Evolutionary conservation across 2,888 invertebrate genomes (phyloP).

Genomic region (Pyrocoelia pectoralis): DNA sequence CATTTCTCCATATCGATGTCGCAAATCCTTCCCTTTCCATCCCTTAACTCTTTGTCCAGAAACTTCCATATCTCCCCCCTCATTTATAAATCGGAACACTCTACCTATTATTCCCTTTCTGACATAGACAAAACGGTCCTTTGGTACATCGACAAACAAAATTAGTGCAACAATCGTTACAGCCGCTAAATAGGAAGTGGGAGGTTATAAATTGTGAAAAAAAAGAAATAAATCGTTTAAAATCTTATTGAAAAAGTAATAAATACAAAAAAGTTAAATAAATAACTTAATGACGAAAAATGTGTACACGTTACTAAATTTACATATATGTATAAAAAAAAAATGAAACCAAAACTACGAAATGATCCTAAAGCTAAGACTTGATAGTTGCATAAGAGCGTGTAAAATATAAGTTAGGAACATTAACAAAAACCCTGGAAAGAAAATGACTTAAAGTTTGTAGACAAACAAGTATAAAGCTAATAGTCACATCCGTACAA

Average conservation of each 20-base stretch:
- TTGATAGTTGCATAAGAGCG: constrained; percentile 17
- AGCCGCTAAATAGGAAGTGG: too few relatives aligned
- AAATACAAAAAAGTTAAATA: constrained; percentile 31
- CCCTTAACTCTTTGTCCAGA: too few relatives aligned
- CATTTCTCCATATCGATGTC: too few relatives aligned
- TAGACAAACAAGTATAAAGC: constrained; percentile 26
- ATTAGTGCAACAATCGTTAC: too few relatives aligned
- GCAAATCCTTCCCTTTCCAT: too few relatives aligned
- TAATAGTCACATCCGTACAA: constrained; percentile 10
- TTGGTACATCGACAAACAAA: too few relatives aligned
- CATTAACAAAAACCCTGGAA: constrained; percentile 32
- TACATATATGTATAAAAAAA: constrained; percentile 13
- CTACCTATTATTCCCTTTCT: too few relatives aligned
- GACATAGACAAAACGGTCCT: too few relatives aligned
- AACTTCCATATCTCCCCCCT: too few relatives aligned
- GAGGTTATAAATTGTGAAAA: too few relatives aligned
- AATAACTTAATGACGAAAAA: constrained; percentile 28
- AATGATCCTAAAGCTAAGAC: constrained; percentile 6
- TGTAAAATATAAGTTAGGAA: constrained; percentile 29
- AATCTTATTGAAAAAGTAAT: constrained; percentile 24
- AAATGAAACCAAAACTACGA: constrained; percentile 8
- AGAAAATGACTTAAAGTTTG: constrained; percentile 14
- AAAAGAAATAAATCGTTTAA: too few relatives aligned
- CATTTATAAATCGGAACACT: too few relatives aligned
- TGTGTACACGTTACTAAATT: constrained; percentile 18